Evolutionary conservation across 2,113 vertebrate species (phyloP).

Genomic region (Zeus faber): DNA sequence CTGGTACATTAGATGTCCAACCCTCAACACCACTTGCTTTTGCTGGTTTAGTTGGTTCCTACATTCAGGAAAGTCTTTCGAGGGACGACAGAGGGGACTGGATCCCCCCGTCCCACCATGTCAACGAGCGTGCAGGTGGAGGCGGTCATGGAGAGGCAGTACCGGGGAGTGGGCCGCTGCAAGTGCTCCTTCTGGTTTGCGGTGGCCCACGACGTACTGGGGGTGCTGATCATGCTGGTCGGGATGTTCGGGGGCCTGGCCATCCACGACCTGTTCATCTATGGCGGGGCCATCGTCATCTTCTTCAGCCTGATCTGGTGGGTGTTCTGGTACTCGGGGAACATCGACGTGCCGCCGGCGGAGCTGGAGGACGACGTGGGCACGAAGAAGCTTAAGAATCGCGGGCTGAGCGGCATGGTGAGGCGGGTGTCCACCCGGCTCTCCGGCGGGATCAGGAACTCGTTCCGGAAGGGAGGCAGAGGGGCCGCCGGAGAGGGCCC

Average conservation of each 20-base stretch:
- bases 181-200: conserved; percentile 87
- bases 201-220: conserved; percentile 81
- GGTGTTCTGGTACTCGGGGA: conserved; percentile 93
- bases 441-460: conserved; percentile 46
- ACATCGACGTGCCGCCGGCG: conserved; percentile 81
- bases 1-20: background rate
- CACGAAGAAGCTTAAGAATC: conserved; percentile 40
- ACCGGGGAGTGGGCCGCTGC: conserved; percentile 78
- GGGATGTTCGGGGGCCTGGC: conserved; percentile 79
- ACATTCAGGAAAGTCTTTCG: no score
- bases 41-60: background rate
- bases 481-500: background rate
- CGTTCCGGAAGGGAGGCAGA: conserved; percentile 58
- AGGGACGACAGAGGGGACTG: no score
- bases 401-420: conserved; percentile 39
- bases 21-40: background rate
- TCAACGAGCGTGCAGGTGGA: conserved; percentile 47
- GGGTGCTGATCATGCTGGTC: conserved; percentile 75
- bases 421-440: conserved; percentile 59
- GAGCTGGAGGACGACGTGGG: conserved; percentile 76
- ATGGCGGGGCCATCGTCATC: conserved; percentile 82
- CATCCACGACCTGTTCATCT: conserved; percentile 85
- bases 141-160: conserved; percentile 42
- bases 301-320: conserved; percentile 93
- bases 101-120: conserved; percentile 23